Evolutionary conservation across 1,140 invertebrate genomes (phyloP), one percentile per base, ranked within the genome.

Genomic region (Drosophila baimaii): DNA sequence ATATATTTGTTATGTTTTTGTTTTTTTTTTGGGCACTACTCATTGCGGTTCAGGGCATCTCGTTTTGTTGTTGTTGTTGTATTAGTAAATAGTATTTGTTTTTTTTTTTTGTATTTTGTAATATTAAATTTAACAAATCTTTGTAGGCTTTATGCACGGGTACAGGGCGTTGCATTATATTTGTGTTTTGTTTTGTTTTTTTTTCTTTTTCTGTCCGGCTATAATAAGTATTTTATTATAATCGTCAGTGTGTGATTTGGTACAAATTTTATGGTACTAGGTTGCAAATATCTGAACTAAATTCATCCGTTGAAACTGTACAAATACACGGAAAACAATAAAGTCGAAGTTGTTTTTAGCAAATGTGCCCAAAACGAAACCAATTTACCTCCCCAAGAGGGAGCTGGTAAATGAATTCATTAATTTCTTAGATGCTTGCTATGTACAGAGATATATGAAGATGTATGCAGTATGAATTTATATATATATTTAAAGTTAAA

Each of bases 181-280:
- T 81, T 55, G 39, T n/a, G n/a, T n/a, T n/a, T n/a, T 69, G 17
- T 39, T 27, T 47, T 69, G n/a, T 61, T 62, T 25, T 55, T 43
- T 37, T 73, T 43, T 46, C 61, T 43, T 44, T 13, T 5, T 17
- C 58, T 51, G n/a, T 27, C 19, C 64, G 64, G 64, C 44, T 63
- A 49, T 55, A 62, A 63, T 41, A 59, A 17, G 31, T 57, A 17
- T 57, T 68, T 57, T 68, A 55, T 52, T 54, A 35, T 54, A 44
- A 55, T 64, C 62, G 35, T 65, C 54, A 46, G 46, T 61, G 61
- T 76, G 68, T 69, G 52, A 59, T 88, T 86, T 88, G 83, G 83
- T 88, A 88, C 83, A 86, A 86, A 86, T 88, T 88, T 71, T 86
- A 86, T 88, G 83, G 83, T 86, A 86, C 82, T 86, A 86, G 78